These are phyloP conservation scores for Leistus spinibarbis DNA, from an alignment of 2,888 invertebrate genomes.

Conservation along the genomic window DNA sequence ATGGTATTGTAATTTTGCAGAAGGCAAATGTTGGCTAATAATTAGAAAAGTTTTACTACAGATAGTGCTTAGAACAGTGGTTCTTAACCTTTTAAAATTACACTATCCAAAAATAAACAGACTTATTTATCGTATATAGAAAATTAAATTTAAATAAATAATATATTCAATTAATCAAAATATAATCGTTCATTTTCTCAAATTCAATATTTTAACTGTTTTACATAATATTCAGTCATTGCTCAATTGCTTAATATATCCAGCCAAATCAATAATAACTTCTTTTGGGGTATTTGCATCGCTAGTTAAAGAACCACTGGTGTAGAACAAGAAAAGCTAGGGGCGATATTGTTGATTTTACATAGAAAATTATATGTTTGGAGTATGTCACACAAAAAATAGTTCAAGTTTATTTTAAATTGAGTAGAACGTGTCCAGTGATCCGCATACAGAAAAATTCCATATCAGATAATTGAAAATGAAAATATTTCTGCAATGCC, in stretches of 20 bases:
- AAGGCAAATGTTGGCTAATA: not conserved
- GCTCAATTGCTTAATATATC: no score
- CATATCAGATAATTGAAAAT: not conserved
- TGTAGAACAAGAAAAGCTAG: not conserved
- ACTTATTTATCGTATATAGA: not conserved
- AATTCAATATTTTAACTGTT: no score
- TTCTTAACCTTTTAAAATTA: no score
- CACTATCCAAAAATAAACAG: not conserved
- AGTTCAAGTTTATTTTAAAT: not conserved
- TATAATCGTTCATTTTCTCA: no score
- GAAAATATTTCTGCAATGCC: not conserved
- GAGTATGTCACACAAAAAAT: not conserved
- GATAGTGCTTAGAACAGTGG: not conserved
- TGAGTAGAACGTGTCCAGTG: not conserved
- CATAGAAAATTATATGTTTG: not conserved
- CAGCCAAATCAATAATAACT: no score
- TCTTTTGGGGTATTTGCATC: no score
- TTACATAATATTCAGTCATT: no score
- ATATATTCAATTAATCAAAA: no score
- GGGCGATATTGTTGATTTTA: not conserved
- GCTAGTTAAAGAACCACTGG: no score
- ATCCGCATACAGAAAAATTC: not conserved
- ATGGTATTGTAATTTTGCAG: not conserved
- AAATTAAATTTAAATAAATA: not conserved
- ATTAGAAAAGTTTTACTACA: slow-evolving; percentile 1